A percentile compares a stretch with the other conserved stretches of the same genome.
phyloP scores from a whole-genome alignment of 1,140 invertebrate genomes.

The Papilio glaucus region DNA sequence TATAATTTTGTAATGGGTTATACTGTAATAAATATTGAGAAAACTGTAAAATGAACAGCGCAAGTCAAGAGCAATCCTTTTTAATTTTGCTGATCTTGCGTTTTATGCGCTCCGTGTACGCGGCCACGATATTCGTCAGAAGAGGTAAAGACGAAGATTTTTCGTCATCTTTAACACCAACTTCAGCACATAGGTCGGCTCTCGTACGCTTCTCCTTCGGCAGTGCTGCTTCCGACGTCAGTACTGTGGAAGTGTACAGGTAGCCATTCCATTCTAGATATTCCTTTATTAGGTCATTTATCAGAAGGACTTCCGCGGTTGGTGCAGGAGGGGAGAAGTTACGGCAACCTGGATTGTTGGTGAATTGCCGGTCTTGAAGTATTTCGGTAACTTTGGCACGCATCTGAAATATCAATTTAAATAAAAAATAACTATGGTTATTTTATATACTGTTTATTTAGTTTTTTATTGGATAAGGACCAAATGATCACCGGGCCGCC shows the following conservation, averaged over 20 bases:
- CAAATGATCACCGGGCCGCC: no score
- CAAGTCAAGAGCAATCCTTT: conserved; percentile 46
- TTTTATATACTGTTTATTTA: not conserved
- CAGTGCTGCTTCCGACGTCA: conserved; percentile 74
- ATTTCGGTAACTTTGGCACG: conserved; percentile 69
- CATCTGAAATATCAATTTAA: conserved; percentile 53
- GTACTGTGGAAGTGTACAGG: conserved; percentile 81
- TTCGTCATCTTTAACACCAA: conserved; percentile 75
- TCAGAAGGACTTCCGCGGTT: conserved; percentile 78
- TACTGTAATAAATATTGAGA: conserved; percentile 9
- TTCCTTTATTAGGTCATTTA: conserved; percentile 83
- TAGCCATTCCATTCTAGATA: conserved; percentile 84
- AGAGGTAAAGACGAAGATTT: conserved; percentile 69
- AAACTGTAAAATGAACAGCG: conserved; percentile 20
- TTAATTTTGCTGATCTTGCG: conserved; percentile 70
- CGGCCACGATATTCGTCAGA: conserved; percentile 69
- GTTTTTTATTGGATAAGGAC: no score
- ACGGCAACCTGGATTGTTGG: conserved; percentile 45
- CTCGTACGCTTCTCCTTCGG: conserved; percentile 53
- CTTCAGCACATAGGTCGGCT: conserved; percentile 62
- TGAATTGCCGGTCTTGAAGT: conserved; percentile 60
- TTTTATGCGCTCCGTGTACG: conserved; percentile 75
- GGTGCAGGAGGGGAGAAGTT: conserved; percentile 59
- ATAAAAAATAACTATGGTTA: no score
- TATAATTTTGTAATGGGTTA: no score